Evolutionary conservation across 2,888 invertebrate species (phyloP).

Genomic region (Tetragnatha montana): DNA sequence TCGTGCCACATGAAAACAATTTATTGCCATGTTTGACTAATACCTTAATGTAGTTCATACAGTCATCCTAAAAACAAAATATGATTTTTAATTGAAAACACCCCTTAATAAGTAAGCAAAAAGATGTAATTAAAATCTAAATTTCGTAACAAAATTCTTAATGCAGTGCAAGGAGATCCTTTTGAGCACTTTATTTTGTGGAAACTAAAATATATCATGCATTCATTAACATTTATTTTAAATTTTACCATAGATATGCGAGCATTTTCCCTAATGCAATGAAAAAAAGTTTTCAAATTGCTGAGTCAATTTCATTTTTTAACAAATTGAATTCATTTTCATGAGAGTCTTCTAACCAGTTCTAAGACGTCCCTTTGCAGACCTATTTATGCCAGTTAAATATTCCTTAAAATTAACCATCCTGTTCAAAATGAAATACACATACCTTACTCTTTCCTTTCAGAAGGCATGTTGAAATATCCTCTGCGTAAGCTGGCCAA

Average conservation of each 20-base stretch:
- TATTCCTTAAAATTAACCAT: neutral
- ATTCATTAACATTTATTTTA: neutral
- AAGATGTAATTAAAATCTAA: no score
- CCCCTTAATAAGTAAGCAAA: neutral
- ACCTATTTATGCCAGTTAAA: no score
- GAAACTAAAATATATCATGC: no score
- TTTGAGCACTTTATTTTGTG: no score
- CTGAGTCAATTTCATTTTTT: neutral
- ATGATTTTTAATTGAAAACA: neutral
- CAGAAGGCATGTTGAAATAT: slow-evolving; percentile 84
- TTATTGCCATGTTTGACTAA: slow-evolving; percentile 86
- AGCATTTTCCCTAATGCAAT: neutral
- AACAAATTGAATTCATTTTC: no score
- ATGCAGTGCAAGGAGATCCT: no score
- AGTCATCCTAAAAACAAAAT: slow-evolving; percentile 79
- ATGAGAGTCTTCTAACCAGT: neutral
- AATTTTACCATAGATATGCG: neutral
- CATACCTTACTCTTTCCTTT: slow-evolving; percentile 85
- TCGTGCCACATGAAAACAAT: slow-evolving; percentile 92
- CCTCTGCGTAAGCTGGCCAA: slow-evolving; percentile 85
- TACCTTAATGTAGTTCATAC: slow-evolving; percentile 93
- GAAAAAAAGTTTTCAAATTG: neutral
- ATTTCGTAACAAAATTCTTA: no score
- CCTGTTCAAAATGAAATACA: neutral
- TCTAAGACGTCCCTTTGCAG: neutral